phyloP scores from a whole-genome alignment of 2,797 vertebrate species.

The Trichosurus vulpecula region DNA sequence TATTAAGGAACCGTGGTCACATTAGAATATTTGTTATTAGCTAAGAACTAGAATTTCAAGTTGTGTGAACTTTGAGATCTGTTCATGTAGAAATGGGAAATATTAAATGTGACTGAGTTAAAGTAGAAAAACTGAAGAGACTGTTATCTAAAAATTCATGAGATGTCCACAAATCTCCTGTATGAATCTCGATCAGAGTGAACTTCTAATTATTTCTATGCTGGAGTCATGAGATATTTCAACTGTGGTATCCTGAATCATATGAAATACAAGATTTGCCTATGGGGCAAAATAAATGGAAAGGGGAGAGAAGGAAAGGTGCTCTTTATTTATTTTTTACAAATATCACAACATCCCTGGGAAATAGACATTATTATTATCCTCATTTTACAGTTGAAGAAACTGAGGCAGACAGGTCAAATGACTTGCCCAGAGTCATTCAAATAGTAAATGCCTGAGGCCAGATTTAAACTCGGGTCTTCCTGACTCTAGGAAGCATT shows the following conservation, averaged over 20 bases:
- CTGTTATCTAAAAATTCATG: not conserved
- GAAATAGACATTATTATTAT: not conserved
- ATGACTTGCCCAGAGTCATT: not conserved
- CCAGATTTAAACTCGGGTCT: not conserved
- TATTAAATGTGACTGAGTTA: not conserved
- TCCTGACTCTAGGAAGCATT: not conserved
- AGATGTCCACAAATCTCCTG: not conserved
- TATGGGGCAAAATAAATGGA: not conserved
- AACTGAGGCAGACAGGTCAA: not conserved
- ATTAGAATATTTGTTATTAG: not conserved
- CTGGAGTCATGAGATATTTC: not conserved
- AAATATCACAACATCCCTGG: not conserved
- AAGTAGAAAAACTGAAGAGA: slow-evolving; percentile 4
- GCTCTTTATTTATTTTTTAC: not conserved
- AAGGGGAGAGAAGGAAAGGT: not conserved
- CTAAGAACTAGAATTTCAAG: not conserved
- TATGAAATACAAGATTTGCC: not conserved
- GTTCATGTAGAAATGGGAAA: not conserved
- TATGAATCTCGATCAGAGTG: not conserved
- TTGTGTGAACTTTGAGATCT: not conserved
- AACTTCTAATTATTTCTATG: not conserved
- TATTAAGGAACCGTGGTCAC: not conserved
- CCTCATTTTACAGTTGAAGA: not conserved
- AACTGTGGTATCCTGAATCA: not conserved
- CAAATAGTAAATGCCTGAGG: not conserved